These are phyloP conservation scores for Puntigrus tetrazona DNA, from an alignment of 2,113 vertebrate genomes.

Conservation along the genomic window DNA sequence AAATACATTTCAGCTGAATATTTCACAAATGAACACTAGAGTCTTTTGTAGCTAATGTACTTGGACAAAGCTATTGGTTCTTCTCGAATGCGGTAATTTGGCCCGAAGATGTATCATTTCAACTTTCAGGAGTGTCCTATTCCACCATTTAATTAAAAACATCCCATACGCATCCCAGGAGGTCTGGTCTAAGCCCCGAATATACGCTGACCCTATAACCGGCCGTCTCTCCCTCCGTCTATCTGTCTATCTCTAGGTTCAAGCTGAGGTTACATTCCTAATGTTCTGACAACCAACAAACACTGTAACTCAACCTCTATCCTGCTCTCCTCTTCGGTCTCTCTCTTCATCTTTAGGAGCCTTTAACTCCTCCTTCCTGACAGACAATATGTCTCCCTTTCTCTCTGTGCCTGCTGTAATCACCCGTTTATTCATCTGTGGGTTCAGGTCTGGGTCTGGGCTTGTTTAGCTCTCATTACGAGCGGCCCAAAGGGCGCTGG, in stretches of 20 bases:
- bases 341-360: conserved; percentile 29
- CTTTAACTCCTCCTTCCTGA: conserved; percentile 38
- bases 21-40: background rate
- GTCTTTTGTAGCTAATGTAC: background rate
- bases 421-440: conserved; percentile 32
- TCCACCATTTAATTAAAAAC: conserved; percentile 15
- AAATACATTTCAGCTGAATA: background rate
- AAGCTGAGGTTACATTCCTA: conserved; percentile 36
- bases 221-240: background rate
- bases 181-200: background rate
- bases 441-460: conserved; percentile 51
- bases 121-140: background rate
- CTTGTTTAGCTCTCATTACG: conserved; percentile 51
- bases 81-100: background rate
- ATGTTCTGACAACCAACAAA: conserved; percentile 43
- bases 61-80: background rate
- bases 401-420: conserved; percentile 7
- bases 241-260: conserved; percentile 36
- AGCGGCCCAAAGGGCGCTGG: conserved; percentile 10
- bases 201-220: conserved; percentile 1
- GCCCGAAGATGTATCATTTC: background rate
- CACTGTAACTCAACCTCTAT: conserved; percentile 31
- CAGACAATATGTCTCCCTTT: conserved; percentile 38
- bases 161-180: conserved; percentile 4
- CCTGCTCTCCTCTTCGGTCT: conserved; percentile 19